Base-by-base conservation (phyloP, 2,797 vertebrate genomes). In the Lycodopsis pacificus region DNA sequence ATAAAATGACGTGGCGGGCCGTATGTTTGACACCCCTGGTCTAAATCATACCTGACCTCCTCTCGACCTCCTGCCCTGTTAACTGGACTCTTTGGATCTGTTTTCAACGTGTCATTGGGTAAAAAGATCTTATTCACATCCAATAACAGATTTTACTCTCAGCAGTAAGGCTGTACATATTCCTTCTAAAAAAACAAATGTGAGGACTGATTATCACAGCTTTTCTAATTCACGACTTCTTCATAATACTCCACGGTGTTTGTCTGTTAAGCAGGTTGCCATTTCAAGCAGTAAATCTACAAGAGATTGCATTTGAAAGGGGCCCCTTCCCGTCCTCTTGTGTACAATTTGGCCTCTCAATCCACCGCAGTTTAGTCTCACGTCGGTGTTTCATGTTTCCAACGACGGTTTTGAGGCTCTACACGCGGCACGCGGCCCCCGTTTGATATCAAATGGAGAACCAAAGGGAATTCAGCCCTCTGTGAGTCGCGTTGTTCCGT, bases 401-500 rank as follows among this genome's bases (percentile, higher is more conserved):
- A 69, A 11, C 14, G 1, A 49, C 10, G 42, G 65, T 32, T 32
- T 82, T 84, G 67, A 77, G 73, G 79, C 79, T 87, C 65, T 40
- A 5, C 68, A 65, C 73, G 56, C 56, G 54, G 59, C 44, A 20
- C 62, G 49, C 7, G 10, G 58, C 2, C 25, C 40, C 67, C 14
- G 68, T 87, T 83, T 85, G 74, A 82, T 81, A 86, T 74, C 19
- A 27, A 75, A 83, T 49, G 38, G 27, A 3, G 30, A 85, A 85
- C 84, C 83, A 71, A 74, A 82, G 79, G 79, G 77, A 90, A 85
- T 77, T 80, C 66, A 65, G 51, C 53, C 65, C 49, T 86, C 61
- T 62, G 79, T 59, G 86, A 85, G 77, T 73, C 77, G 63, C 77
- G 71, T 86, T 82, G 79, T 75, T 85, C 83, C 5, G 77, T 82